phyloP scores from a whole-genome alignment of 2,888 invertebrate species.

The Eulithis prunata region DNA sequence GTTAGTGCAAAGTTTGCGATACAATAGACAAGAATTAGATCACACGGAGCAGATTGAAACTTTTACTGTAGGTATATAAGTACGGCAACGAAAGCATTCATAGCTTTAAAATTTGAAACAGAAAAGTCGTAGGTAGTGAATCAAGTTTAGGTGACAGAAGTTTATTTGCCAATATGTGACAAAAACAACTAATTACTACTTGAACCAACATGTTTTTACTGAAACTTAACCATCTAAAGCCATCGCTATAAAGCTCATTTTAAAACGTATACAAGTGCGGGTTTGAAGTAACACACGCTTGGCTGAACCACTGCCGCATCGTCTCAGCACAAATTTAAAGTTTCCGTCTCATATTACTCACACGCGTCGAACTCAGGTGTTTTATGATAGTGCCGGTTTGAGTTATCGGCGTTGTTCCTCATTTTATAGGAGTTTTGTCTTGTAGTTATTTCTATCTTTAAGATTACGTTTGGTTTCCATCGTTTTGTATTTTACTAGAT shows the following conservation, averaged over 20 bases:
- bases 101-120: constrained; percentile 21
- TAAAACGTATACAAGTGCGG: constrained; percentile 3
- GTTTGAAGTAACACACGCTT: constrained; percentile 9
- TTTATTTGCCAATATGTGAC: no score
- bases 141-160: neutral
- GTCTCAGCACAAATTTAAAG: constrained; percentile 48
- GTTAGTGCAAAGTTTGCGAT: neutral
- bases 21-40: neutral
- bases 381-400: constrained; percentile 32
- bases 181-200: no score
- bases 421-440: constrained; percentile 17
- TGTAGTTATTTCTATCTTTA: neutral
- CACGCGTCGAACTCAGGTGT: constrained; percentile 30
- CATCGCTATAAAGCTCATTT: constrained; percentile 9
- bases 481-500: neutral
- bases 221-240: neutral
- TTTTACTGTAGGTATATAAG: no score
- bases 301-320: constrained; percentile 31
- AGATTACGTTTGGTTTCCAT: neutral
- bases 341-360: constrained; percentile 39
- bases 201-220: no score
- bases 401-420: constrained; percentile 29
- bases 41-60: constrained; percentile 24
- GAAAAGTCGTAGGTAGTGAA: neutral
- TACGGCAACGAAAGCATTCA: constrained; percentile 18